Conservation (phyloP, 2,113 vertebrate genomes). For the Eclectus roratus region DNA sequence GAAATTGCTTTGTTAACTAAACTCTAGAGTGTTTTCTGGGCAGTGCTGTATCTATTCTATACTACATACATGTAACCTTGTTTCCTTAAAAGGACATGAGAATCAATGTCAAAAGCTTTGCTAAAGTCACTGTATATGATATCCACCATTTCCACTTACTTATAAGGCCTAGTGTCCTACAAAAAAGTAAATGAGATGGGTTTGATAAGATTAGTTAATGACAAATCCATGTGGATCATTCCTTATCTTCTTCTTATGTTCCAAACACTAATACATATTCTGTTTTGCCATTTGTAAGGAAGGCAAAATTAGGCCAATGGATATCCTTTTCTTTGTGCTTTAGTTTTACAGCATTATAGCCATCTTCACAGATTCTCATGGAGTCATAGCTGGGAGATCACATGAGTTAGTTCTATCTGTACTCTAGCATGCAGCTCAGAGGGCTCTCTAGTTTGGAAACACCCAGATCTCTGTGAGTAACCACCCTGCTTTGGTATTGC, state of each 20-base stretch:
- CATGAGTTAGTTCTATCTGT: not conserved
- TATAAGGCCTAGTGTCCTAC: not conserved
- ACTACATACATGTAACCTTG: not conserved
- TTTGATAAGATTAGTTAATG: not conserved
- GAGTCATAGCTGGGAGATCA: accelerated
- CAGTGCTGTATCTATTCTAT: not conserved
- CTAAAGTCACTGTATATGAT: not conserved
- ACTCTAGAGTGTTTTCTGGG: not conserved
- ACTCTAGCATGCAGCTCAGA: not conserved
- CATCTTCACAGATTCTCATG: not conserved
- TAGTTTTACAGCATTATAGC: not conserved
- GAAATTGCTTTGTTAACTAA: not conserved
- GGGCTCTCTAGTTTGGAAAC: not conserved
- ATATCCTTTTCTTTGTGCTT: not conserved
- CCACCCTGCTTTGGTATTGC: not conserved
- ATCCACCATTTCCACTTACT: not conserved
- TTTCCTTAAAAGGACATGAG: not conserved
- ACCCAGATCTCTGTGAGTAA: not conserved
- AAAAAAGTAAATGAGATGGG: not conserved
- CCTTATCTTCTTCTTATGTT: not conserved
- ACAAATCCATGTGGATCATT: not conserved
- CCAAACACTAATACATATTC: not conserved
- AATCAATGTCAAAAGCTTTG: not conserved
- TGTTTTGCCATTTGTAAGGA: not conserved
- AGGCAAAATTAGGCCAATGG: not conserved